Evolutionary conservation across 2,888 invertebrate species (phyloP).

Genomic region (Phymatocera aterrima): DNA sequence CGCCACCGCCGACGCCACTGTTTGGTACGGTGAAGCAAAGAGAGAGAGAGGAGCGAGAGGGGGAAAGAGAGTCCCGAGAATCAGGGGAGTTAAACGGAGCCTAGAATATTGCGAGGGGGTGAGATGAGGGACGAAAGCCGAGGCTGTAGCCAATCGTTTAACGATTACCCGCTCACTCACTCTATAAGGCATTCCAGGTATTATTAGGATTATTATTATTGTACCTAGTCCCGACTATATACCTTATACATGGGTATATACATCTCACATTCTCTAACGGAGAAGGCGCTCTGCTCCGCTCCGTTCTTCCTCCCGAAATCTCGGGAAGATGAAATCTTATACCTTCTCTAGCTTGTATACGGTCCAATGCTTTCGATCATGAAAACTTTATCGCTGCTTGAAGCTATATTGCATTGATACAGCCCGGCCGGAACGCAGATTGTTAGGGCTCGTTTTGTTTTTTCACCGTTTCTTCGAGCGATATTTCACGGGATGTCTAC

Average conservation of each 20-base stretch:
- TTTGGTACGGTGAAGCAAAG: slow-evolving; percentile 50
- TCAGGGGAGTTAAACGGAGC: slow-evolving; percentile 63
- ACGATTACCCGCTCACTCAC: slow-evolving; percentile 71
- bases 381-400: slow-evolving; percentile 35
- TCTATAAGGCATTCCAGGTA: slow-evolving; percentile 70
- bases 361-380: slow-evolving; percentile 32
- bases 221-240: slow-evolving; percentile 61
- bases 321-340: slow-evolving; percentile 6
- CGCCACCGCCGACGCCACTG: slow-evolving; percentile 60
- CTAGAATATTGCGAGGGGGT: slow-evolving; percentile 50
- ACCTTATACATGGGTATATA: neutral
- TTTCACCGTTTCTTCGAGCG: too few relatives aligned
- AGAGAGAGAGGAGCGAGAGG: too few relatives aligned
- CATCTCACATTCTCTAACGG: slow-evolving; percentile 2
- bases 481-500: neutral
- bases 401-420: slow-evolving; percentile 19
- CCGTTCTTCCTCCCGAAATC: neutral
- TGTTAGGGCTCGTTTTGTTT: neutral
- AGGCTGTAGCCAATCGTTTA: slow-evolving; percentile 72
- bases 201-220: slow-evolving; percentile 61
- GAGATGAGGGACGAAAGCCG: slow-evolving; percentile 50
- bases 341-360: neutral
- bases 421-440: neutral
- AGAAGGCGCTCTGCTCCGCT: slow-evolving; percentile 22
- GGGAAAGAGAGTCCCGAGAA: slow-evolving; percentile 53